A percentile compares a stretch with the other conserved stretches of the same genome.
phyloP scores from a whole-genome alignment of 2,888 invertebrate genomes.

The Luperina testacea region DNA sequence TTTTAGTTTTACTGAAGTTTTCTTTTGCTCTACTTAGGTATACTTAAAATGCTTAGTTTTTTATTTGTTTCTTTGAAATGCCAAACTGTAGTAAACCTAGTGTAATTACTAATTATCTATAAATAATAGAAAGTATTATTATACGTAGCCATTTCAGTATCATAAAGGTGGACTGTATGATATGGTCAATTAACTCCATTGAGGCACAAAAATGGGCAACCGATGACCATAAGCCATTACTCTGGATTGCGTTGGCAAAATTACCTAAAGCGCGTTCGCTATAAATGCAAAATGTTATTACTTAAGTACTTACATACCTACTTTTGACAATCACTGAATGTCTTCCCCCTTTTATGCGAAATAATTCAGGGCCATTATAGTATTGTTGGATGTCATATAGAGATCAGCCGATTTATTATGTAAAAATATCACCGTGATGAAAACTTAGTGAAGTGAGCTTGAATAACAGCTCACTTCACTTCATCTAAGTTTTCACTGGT shows the following conservation, averaged over 20 bases:
- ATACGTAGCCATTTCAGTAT: slow-evolving; percentile 74
- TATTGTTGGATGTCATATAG: slow-evolving; percentile 9
- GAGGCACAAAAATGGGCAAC: slow-evolving; percentile 71
- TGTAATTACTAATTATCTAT: slow-evolving; percentile 67
- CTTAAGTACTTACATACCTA: too few species aligned
- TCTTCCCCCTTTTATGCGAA: slow-evolving; percentile 13
- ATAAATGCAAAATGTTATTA: neutral
- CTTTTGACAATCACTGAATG: slow-evolving; percentile 13
- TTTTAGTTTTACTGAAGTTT: slow-evolving; percentile 15
- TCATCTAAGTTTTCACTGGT: too few species aligned
- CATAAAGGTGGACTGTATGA: slow-evolving; percentile 72
- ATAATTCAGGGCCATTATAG: slow-evolving; percentile 1
- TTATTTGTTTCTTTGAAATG: slow-evolving; percentile 70
- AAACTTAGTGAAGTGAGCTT: too few species aligned
- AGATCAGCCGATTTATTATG: neutral
- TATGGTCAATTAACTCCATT: slow-evolving; percentile 81
- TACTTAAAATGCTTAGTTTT: slow-evolving; percentile 32
- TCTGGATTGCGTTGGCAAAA: slow-evolving; percentile 45
- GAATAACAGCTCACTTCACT: too few species aligned
- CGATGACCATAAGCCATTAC: slow-evolving; percentile 46
- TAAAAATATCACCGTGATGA: too few species aligned
- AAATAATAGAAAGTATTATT: slow-evolving; percentile 79
- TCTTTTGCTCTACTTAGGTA: slow-evolving; percentile 7
- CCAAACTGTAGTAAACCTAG: slow-evolving; percentile 76
- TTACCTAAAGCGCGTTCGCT: neutral